Base-by-base conservation (phyloP, 2,797 vertebrate genomes). In the Brachymystax lenok region DNA sequence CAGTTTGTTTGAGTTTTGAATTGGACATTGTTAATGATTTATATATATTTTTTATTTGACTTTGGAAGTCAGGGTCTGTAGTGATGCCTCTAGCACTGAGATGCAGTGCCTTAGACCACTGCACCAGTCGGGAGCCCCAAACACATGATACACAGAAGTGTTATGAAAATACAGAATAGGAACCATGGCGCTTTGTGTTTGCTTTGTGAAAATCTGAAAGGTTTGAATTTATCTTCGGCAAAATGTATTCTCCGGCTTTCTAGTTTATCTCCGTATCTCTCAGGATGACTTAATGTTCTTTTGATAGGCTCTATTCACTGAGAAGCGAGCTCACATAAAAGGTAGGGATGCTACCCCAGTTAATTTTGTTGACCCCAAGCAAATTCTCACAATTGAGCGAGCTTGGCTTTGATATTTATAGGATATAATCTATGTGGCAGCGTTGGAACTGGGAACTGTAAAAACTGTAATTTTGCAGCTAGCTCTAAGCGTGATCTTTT, bases 391-490 rank as follows among this genome's bases (percentile, higher is more conserved):
- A 19, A 46, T 27, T 19, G 33, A 69, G 28, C 28, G 5, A 14
- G 67, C 35, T 46, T 46, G 64, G 17, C 35, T 46, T 50, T 70
- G 40, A 70, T 50, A 54, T 71, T 54, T 28, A 16, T 17, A 24
- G 70, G 33, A 19, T 69, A 12, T 50, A n/a, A 69, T 88, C 82
- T 82, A 69, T 74, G 77, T 74, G 81, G 75, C 74, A 75, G 77
- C 79, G 80, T 79, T 87, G 77, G 84, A 86, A 85, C 79, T 80
- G 79, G 17, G 76, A 85, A 76, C 76, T 71, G 76, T 84, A 77
- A 84, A 80, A 85, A 85, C 79, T 79, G 80, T 77, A 87, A 82
- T 89, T 63, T 73, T 63, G 70, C 80, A 71, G 80, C 83, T 82
- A 21, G 78, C 82, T 80, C 79, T 67, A 80, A 86, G 83, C 81